phyloP scores from a whole-genome alignment of 2,888 invertebrate genomes.

The Drosophila lutescens region DNA sequence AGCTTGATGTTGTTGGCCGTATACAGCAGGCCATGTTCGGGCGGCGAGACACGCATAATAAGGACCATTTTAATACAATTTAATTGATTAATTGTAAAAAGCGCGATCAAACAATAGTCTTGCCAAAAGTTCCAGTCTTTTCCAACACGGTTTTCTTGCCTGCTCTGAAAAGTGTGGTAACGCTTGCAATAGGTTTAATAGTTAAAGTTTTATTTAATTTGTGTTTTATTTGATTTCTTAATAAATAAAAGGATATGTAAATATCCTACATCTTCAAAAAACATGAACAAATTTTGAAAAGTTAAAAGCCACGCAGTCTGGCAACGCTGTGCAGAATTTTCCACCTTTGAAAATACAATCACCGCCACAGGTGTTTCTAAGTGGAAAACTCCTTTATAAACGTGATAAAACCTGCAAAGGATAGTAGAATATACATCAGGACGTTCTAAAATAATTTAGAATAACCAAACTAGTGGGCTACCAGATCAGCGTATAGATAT shows the following conservation, averaged over 20 bases:
- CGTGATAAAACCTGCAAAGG: neutral
- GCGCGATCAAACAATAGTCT: slow-evolving; percentile 31
- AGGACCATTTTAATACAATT: slow-evolving; percentile 79
- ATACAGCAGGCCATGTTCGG: slow-evolving; percentile 81
- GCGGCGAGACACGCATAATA: slow-evolving; percentile 78
- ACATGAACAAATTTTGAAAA: neutral
- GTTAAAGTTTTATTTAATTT: neutral
- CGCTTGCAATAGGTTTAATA: too few relatives aligned
- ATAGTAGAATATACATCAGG: fast-evolving
- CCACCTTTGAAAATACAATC: neutral
- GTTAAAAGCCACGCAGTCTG: neutral
- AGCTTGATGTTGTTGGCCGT: slow-evolving; percentile 79
- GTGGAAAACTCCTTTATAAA: neutral
- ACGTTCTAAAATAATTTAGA: neutral
- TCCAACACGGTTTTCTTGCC: slow-evolving; percentile 1
- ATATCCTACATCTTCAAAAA: too few relatives aligned
- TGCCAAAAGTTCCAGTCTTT: slow-evolving; percentile 7
- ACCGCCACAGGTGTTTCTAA: slow-evolving; percentile 9
- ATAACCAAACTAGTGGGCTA: neutral
- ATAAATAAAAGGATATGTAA: too few relatives aligned
- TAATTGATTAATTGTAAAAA: slow-evolving; percentile 5
- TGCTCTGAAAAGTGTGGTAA: neutral
- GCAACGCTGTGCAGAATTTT: slow-evolving; percentile 1
- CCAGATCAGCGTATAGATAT: slow-evolving; percentile 11
- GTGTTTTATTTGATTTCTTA: neutral